Conservation (phyloP, 2,113 vertebrate genomes). For the Zosterops pallidus region DNA sequence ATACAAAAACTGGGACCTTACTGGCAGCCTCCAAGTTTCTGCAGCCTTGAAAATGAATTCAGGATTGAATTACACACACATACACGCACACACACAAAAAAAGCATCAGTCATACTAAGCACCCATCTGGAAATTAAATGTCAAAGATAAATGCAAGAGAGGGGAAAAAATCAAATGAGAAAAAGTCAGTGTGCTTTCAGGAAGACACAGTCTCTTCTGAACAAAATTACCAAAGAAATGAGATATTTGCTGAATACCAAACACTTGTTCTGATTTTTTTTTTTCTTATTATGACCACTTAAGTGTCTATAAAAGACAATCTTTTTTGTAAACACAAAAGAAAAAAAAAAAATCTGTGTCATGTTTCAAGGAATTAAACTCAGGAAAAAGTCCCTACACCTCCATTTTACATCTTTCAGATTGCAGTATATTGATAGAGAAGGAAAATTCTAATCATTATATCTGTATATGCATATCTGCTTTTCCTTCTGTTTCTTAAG, state of each 20-base stretch:
- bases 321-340: not conserved
- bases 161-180: constrained; percentile 47
- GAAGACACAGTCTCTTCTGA: constrained; percentile 63
- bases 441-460: not conserved
- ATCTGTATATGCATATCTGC: not conserved
- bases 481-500: not conserved
- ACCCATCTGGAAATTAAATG: constrained; percentile 75
- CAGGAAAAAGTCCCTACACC: not conserved
- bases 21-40: not conserved
- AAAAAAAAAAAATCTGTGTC: not conserved
- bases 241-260: constrained; percentile 50
- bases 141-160: constrained; percentile 68
- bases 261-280: not conserved
- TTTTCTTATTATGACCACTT: not conserved
- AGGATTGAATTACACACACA: constrained; percentile 41
- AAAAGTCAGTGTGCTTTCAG: constrained; percentile 58
- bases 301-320: not conserved
- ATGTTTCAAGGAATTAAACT: not conserved
- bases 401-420: not conserved
- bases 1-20: not conserved
- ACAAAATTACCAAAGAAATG: constrained; percentile 57
- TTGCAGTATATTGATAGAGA: not conserved
- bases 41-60: constrained; percentile 44
- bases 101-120: constrained; percentile 58
- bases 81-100: not conserved